Conservation (phyloP, 2,888 invertebrate species). For the Thymelicus acteon region DNA sequence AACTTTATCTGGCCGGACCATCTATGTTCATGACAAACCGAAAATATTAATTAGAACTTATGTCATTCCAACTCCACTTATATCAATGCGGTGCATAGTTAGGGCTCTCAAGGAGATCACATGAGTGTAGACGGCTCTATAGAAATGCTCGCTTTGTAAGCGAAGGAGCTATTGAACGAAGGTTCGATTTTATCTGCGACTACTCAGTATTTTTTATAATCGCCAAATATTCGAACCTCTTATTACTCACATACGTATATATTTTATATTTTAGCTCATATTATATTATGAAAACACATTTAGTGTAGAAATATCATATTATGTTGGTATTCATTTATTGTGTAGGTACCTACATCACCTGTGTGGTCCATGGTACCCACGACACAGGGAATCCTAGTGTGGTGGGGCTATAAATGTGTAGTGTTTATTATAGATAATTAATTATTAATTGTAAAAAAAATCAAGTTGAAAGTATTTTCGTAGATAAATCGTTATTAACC, state of each 20-base stretch:
- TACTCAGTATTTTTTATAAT: constrained; percentile 19
- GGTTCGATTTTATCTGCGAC: constrained; percentile 20
- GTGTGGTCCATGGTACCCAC: too few species aligned
- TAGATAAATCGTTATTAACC: too few species aligned
- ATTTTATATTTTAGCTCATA: not conserved
- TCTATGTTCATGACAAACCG: not conserved
- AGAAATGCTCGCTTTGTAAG: constrained; percentile 24
- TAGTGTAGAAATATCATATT: too few species aligned
- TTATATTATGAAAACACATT: too few species aligned
- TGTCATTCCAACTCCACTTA: constrained; percentile 22
- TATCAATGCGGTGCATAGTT: constrained; percentile 26
- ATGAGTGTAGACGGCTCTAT: constrained; percentile 25
- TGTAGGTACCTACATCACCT: too few species aligned
- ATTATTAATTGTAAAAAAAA: too few species aligned
- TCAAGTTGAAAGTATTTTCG: too few species aligned
- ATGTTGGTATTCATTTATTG: too few species aligned
- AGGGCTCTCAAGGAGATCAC: constrained; percentile 23
- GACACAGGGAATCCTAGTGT: too few species aligned
- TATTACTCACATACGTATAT: constrained; percentile 7
- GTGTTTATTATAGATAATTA: too few species aligned
- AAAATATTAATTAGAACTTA: constrained; percentile 15
- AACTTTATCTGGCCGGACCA: not conserved
- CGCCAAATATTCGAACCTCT: constrained; percentile 13
- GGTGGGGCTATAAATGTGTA: too few species aligned
- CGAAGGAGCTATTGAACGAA: constrained; percentile 25